phyloP scores from a whole-genome alignment of 2,888 invertebrate genomes.

The Thymelicus sylvestris region DNA sequence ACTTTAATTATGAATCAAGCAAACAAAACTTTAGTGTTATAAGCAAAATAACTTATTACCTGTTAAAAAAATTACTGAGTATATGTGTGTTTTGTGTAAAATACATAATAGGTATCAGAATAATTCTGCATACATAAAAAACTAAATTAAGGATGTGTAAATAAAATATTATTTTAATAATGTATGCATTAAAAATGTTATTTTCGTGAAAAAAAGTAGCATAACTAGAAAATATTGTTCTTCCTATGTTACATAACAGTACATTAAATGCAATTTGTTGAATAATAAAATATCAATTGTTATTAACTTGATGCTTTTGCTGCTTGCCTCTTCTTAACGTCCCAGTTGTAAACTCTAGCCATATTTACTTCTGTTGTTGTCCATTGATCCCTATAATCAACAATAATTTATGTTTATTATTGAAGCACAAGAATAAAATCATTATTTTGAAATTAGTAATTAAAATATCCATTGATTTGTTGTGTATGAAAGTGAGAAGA shows the following conservation, averaged over 20 bases:
- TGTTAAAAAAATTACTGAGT: too few relatives aligned
- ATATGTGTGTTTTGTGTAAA: too few relatives aligned
- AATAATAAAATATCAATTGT: not conserved
- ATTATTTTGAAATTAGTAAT: too few relatives aligned
- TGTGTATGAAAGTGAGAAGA: too few relatives aligned
- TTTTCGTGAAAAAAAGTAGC: not conserved
- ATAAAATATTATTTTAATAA: not conserved
- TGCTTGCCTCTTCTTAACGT: slow-evolving; percentile 95
- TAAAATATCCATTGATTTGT: too few relatives aligned
- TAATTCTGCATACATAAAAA: too few relatives aligned
- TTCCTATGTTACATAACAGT: not conserved
- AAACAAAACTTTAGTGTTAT: not conserved
- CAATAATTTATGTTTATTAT: not conserved
- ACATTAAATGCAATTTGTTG: slow-evolving; percentile 3
- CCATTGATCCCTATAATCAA: slow-evolving; percentile 93
- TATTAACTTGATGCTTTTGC: slow-evolving; percentile 80
- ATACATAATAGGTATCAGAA: too few relatives aligned
- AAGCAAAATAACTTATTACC: too few relatives aligned
- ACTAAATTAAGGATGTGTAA: too few relatives aligned
- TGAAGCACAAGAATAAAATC: too few relatives aligned
- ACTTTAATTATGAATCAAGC: not conserved
- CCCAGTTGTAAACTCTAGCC: slow-evolving; percentile 99
- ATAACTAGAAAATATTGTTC: slow-evolving; percentile 6
- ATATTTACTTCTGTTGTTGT: slow-evolving; percentile 99
- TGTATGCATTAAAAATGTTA: not conserved